Base-by-base conservation (phyloP, 2,113 vertebrate species). In the Pteruthius melanotis region DNA sequence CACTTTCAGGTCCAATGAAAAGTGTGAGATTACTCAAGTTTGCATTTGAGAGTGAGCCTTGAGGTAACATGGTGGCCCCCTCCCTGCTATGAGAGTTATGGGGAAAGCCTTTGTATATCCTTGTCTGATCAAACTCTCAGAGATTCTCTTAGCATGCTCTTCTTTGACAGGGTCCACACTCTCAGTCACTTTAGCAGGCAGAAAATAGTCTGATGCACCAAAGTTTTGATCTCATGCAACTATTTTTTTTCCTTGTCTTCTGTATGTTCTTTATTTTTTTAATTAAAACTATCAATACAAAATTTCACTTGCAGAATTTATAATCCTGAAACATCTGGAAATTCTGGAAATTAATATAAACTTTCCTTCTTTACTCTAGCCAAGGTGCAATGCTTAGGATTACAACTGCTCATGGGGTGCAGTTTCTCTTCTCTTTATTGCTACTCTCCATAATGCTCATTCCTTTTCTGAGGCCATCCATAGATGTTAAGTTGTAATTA, bases 1-100 rank as follows among this genome's bases (percentile, higher is more conserved):
- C 7, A 21, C 20, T 78, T 78, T 75, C 45, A 65, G 40, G 40
- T 39, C 28, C 45, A 52, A n/a, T 28, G 33, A 19, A 10, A 39
- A 86, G 6, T 9, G 27, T 42, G 45, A 31, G n/a, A 40, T 47
- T 42, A 39, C 13, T 19, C 0, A 0, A n/a, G 6, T 17, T 21
- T 27, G 66, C 26, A 21, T 68, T 33, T 80, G 68, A 64, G 49
- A 42, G 24, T 33, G 12, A 94, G 21, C 17, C 44, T 71, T 15
- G 24, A 50, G 44, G 71, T 87, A 44, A 27, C 2, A 6, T 24
- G 14, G 19, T 13, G 22, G 9, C 60, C 13, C 87, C 11, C 24
- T 86, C 16, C 15, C 31, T 83, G 23, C 47, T 57, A 0, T 15
- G 19, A 81, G 28, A 60, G 13, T 26, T 57, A n/a, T 3, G 11